phyloP scores from a whole-genome alignment of 1,140 invertebrate genomes.

The Hyphantria cunea region DNA sequence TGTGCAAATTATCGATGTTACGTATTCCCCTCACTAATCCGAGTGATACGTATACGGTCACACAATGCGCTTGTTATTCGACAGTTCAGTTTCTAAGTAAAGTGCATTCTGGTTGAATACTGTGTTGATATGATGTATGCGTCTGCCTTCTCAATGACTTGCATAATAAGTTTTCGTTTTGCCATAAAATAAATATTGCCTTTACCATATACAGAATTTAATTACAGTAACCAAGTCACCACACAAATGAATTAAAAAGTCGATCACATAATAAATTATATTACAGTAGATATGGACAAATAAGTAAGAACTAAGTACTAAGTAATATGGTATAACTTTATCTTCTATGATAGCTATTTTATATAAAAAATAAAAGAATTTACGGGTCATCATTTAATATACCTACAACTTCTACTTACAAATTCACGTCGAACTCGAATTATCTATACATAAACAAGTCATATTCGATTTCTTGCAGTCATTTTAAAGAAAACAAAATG shows the following conservation, averaged over 20 bases:
- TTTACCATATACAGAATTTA: conserved; percentile 11
- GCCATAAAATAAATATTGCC: conserved; percentile 19
- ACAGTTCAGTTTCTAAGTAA: conserved; percentile 79
- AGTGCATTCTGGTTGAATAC: conserved; percentile 72
- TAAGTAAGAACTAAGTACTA: too few species aligned
- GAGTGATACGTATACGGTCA: conserved; percentile 68
- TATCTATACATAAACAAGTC: too few species aligned
- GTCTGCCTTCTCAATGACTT: conserved; percentile 72
- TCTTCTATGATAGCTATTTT: too few species aligned
- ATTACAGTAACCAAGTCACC: conserved; percentile 13
- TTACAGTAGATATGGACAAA: too few species aligned
- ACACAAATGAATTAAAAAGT: conserved; percentile 21
- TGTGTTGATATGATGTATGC: conserved; percentile 63
- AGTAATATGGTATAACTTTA: too few species aligned
- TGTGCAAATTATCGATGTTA: conserved; percentile 70
- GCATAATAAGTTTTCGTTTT: conserved; percentile 44
- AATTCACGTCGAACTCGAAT: too few species aligned
- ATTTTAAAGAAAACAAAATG: too few species aligned
- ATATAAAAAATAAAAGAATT: too few species aligned
- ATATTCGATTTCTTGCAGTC: too few species aligned
- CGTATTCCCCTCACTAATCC: conserved; percentile 78
- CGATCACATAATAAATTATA: conserved; percentile 6
- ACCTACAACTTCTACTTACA: too few species aligned
- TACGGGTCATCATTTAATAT: too few species aligned
- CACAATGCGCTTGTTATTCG: conserved; percentile 81